A percentile compares a stretch with the other conserved stretches of the same genome.
These are phyloP conservation scores for Oceanodroma tethys DNA, from an alignment of 2,113 vertebrate genomes.

Conservation along the genomic window DNA sequence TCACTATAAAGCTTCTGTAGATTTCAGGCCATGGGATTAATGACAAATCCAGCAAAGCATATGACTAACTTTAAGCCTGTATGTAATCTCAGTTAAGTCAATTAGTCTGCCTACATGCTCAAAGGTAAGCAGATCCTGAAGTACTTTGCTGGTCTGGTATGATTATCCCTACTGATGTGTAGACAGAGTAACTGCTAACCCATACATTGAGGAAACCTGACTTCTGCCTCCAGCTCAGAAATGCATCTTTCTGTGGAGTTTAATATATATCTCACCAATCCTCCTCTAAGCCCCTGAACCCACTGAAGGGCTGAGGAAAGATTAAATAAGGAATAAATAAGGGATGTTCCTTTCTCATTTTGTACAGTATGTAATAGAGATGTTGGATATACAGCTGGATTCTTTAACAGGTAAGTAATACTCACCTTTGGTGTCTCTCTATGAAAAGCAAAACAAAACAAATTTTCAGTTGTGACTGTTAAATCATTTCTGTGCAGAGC, in stretches of 20 bases:
- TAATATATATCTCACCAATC: neutral
- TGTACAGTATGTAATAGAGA: neutral
- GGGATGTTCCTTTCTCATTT: neutral
- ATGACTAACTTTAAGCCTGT: conserved; percentile 19
- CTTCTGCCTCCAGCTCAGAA: neutral
- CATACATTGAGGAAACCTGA: neutral
- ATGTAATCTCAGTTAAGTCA: conserved; percentile 61
- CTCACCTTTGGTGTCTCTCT: neutral
- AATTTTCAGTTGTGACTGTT: neutral
- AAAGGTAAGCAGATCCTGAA: conserved; percentile 36
- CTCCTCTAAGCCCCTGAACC: neutral
- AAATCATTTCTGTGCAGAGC: neutral
- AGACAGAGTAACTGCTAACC: neutral
- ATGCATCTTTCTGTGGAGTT: neutral
- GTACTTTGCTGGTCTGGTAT: neutral
- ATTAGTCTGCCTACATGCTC: conserved; percentile 27
- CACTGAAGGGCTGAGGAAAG: neutral
- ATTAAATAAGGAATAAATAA: neutral
- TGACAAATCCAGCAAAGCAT: conserved; percentile 27
- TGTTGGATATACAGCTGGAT: neutral
- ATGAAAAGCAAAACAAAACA: neutral
- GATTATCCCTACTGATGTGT: conserved; percentile 18
- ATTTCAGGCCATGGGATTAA: conserved; percentile 8
- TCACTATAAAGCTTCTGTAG: neutral
- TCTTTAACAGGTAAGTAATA: neutral